Conservation (phyloP, 2,888 invertebrate genomes). For the Drosophila nigricruria region DNA sequence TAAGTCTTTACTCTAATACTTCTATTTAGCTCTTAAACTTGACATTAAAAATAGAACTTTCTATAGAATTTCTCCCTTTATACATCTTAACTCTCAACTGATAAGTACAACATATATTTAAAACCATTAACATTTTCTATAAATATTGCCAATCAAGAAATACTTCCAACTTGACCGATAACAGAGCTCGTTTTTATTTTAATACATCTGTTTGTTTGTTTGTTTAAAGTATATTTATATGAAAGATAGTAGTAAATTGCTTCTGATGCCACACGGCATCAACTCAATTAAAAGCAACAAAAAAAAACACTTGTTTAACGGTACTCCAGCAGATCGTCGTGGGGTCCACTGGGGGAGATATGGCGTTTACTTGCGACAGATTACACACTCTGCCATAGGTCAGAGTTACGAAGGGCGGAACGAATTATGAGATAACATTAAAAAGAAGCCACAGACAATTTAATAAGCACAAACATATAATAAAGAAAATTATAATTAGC, state of each 20-base stretch:
- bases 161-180: conserved; percentile 45
- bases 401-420: conserved; percentile 32
- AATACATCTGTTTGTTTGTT: conserved; percentile 34
- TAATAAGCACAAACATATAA: not conserved
- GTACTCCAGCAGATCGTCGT: conserved; percentile 13
- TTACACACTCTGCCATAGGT: conserved; percentile 39
- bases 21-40: not conserved
- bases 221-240: conserved; percentile 29
- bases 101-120: conserved; percentile 9
- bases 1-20: not conserved
- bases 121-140: conserved; percentile 19
- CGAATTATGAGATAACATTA: conserved; percentile 4
- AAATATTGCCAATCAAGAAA: conserved; percentile 32
- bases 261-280: conserved; percentile 26
- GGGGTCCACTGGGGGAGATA: conserved; percentile 24
- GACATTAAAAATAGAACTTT: not conserved
- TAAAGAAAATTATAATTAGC: not conserved
- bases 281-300: conserved; percentile 27
- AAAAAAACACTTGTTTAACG: conserved; percentile 15
- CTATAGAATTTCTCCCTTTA: not conserved
- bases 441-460: not conserved
- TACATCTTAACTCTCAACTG: not conserved
- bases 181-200: conserved; percentile 16
- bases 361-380: conserved; percentile 36
- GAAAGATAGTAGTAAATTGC: conserved; percentile 27